A percentile compares a stretch with the other conserved stretches of the same genome.
phyloP scores from a whole-genome alignment of 2,797 vertebrate species.

The Tauraco hartlaubi region DNA sequence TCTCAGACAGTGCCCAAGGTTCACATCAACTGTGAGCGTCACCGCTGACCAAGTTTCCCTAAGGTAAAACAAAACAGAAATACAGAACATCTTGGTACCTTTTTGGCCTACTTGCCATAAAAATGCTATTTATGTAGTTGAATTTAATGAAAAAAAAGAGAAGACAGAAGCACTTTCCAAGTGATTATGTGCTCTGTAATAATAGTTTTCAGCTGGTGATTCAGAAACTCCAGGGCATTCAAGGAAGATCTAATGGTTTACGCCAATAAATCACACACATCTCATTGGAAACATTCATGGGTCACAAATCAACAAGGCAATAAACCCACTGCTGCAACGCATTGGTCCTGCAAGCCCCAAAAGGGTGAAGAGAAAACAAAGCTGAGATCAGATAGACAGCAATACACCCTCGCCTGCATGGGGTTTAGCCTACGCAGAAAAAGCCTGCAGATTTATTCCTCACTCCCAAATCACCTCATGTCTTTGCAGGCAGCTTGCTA shows the following conservation, averaged over 20 bases:
- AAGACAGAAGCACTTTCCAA: neutral
- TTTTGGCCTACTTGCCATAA: neutral
- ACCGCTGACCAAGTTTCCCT: neutral
- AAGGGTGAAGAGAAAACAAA: neutral
- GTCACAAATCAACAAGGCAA: slow-evolving; percentile 14
- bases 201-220: slow-evolving; percentile 49
- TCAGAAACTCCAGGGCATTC: slow-evolving; percentile 39
- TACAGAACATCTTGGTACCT: neutral
- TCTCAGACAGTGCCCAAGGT: neutral
- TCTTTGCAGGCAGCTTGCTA: neutral
- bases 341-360: neutral
- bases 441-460: slow-evolving; percentile 35
- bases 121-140: neutral
- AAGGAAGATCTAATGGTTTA: slow-evolving; percentile 10
- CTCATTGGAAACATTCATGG: neutral
- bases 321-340: neutral
- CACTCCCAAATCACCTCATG: neutral
- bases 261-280: slow-evolving; percentile 25
- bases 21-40: neutral
- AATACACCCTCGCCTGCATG: neutral
- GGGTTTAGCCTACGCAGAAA: neutral
- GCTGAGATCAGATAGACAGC: slow-evolving; percentile 20
- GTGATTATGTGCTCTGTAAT: slow-evolving; percentile 1
- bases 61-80: neutral
- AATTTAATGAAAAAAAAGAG: neutral